These are phyloP conservation scores for Acrossocheilus fasciatus DNA, from an alignment of 2,797 vertebrate genomes.

Conservation along the genomic window DNA sequence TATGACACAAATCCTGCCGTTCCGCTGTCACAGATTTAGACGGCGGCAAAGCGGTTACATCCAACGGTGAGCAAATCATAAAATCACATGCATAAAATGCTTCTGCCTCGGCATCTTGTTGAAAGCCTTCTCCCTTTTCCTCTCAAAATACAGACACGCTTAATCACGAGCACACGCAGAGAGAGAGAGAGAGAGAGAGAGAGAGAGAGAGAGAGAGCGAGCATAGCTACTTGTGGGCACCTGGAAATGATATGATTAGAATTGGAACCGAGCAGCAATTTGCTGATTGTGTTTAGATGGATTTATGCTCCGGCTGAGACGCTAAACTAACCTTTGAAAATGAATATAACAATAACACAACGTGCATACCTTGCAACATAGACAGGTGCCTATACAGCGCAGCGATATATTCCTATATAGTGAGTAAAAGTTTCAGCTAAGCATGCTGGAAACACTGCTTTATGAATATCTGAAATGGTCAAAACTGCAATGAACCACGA, in stretches of 20 bases:
- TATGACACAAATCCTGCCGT: slow-evolving; percentile 66
- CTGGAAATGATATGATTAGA: slow-evolving; percentile 78
- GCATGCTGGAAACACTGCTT: background rate
- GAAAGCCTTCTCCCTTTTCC: background rate
- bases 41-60: background rate
- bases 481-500: background rate
- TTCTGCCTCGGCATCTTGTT: background rate
- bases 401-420: background rate
- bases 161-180: slow-evolving; percentile 12
- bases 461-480: background rate
- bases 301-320: slow-evolving; percentile 67
- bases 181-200: slow-evolving; percentile 32
- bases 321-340: slow-evolving; percentile 28
- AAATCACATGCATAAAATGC: background rate
- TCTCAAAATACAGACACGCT: slow-evolving; percentile 1
- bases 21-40: slow-evolving; percentile 53
- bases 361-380: background rate
- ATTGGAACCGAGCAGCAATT: slow-evolving; percentile 74
- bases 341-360: slow-evolving; percentile 13
- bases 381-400: slow-evolving; percentile 4
- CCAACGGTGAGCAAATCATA: background rate
- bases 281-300: slow-evolving; percentile 65
- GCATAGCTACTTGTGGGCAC: slow-evolving; percentile 75
- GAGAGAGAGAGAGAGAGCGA: slow-evolving; percentile 30
- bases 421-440: slow-evolving; percentile 16